Evolutionary conservation across 2,888 invertebrate species (phyloP).

Genomic region (Nymphalis urticae): DNA sequence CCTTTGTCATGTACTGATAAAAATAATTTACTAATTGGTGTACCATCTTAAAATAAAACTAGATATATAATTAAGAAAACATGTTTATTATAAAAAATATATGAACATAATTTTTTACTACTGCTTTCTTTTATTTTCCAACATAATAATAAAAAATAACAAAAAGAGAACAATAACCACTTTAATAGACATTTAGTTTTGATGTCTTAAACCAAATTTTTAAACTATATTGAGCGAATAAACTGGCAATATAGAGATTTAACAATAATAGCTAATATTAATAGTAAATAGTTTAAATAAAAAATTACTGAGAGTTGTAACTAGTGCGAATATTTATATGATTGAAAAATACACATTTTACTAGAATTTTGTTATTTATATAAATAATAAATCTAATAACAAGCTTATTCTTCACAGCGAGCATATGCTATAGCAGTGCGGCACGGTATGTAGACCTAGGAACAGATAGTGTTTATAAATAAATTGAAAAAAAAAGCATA

Average conservation of each 20-base stretch:
- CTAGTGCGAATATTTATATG: background rate
- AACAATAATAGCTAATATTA: too few relatives aligned
- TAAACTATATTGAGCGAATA: conserved; percentile 8
- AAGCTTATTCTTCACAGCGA: conserved; percentile 37
- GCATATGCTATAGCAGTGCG: conserved; percentile 87
- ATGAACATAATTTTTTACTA: conserved; percentile 37
- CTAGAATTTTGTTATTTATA: too few relatives aligned
- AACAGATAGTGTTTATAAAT: background rate
- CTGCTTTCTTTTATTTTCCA: conserved; percentile 36
- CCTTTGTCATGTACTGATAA: conserved; percentile 94
- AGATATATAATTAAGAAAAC: conserved; percentile 28
- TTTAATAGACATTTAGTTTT: conserved; percentile 14
- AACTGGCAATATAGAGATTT: conserved; percentile 9
- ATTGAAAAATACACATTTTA: background rate
- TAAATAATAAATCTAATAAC: too few relatives aligned
- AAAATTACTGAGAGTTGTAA: background rate
- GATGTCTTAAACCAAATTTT: conserved; percentile 18
- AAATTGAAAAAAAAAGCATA: conserved; percentile 25
- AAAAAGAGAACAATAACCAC: conserved; percentile 20
- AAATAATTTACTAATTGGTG: conserved; percentile 91
- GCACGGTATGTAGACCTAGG: conserved; percentile 86
- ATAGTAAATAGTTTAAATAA: background rate
- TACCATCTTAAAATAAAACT: conserved; percentile 51
- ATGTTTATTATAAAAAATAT: conserved; percentile 37
- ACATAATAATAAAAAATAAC: conserved; percentile 21